phyloP scores from a whole-genome alignment of 2,888 invertebrate genomes.

The Hermaeophaga mercurialis region DNA sequence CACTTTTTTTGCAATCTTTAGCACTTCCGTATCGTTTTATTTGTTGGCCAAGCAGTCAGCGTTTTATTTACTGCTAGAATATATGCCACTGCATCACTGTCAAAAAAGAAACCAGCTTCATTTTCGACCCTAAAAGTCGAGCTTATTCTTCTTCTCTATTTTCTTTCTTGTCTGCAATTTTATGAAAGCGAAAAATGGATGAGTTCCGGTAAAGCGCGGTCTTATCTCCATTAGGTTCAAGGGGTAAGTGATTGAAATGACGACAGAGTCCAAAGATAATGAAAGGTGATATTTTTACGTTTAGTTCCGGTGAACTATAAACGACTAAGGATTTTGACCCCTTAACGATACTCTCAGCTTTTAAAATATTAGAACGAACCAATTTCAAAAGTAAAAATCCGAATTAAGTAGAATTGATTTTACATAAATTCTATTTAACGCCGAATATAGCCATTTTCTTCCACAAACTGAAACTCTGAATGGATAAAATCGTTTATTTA shows the following conservation, averaged over 20 bases:
- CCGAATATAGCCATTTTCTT: background rate
- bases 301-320: background rate
- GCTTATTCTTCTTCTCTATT: slow-evolving; percentile 25
- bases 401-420: background rate
- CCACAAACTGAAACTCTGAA: background rate
- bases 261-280: slow-evolving; percentile 21
- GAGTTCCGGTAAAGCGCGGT: slow-evolving; percentile 24
- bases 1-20: slow-evolving; percentile 7
- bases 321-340: background rate
- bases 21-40: slow-evolving; percentile 8
- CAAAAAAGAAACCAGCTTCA: slow-evolving; percentile 24
- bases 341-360: background rate
- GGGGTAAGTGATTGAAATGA: slow-evolving; percentile 21
- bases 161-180: slow-evolving; percentile 25
- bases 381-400: background rate
- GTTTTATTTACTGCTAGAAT: slow-evolving; percentile 31
- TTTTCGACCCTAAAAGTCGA: slow-evolving; percentile 29
- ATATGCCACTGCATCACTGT: slow-evolving; percentile 37
- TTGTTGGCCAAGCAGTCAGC: slow-evolving; percentile 14
- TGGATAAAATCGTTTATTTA: no score
- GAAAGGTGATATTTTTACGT: slow-evolving; percentile 24
- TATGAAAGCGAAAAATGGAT: slow-evolving; percentile 27
- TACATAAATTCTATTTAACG: background rate
- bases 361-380: background rate
- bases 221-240: slow-evolving; percentile 24